A percentile compares a stretch with the other conserved stretches of the same genome.
These are phyloP conservation scores for Gari tellinella DNA, from an alignment of 2,888 invertebrate genomes.

Conservation along the genomic window DNA sequence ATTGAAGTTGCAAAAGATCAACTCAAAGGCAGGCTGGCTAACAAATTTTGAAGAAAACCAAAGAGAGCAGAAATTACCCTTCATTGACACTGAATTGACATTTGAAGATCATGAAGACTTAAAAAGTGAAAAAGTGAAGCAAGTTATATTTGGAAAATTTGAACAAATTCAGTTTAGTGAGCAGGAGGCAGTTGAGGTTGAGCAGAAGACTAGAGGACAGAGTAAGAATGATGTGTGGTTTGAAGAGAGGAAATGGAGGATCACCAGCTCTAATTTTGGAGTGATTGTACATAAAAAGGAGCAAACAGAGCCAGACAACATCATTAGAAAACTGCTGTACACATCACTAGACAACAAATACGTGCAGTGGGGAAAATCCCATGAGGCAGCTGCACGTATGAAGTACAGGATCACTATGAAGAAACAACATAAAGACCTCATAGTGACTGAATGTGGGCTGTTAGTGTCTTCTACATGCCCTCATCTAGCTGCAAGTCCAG, in stretches of 20 bases:
- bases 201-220: slow-evolving; percentile 12
- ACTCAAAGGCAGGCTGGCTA: slow-evolving; percentile 20
- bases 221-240: slow-evolving; percentile 4
- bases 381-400: slow-evolving; percentile 21
- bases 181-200: slow-evolving; percentile 11
- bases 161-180: not conserved
- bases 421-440: slow-evolving; percentile 5
- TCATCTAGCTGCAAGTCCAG: slow-evolving; percentile 35
- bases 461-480: slow-evolving; percentile 3
- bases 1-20: not conserved
- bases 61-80: not conserved
- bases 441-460: slow-evolving; percentile 29
- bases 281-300: not conserved
- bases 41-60: slow-evolving; percentile 8
- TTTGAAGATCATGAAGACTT: slow-evolving; percentile 6
- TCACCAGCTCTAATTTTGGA: slow-evolving; percentile 32
- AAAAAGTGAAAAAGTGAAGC: slow-evolving; percentile 2
- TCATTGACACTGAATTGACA: not conserved
- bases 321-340: slow-evolving; percentile 12
- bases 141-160: not conserved
- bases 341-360: slow-evolving; percentile 9
- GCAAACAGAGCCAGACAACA: not conserved
- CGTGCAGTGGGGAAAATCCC: slow-evolving; percentile 11
- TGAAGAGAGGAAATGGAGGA: slow-evolving; percentile 5
- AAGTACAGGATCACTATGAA: slow-evolving; percentile 7